phyloP scores from a whole-genome alignment of 2,113 vertebrate genomes.

The Triplophysa rosa region DNA sequence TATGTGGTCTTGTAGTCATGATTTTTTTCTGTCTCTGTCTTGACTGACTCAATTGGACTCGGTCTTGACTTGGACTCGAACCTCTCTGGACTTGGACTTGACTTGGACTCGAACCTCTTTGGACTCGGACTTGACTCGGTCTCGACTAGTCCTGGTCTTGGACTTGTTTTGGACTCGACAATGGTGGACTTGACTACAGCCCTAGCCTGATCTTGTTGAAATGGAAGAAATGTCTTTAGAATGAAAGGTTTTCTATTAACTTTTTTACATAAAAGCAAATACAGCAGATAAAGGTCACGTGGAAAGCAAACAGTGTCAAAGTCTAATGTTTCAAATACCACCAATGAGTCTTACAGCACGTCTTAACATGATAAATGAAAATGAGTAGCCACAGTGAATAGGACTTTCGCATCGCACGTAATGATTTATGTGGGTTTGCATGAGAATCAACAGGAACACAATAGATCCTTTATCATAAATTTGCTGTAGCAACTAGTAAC shows the following conservation, averaged over 20 bases:
- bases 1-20: too few relatives aligned
- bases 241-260: background rate
- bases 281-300: background rate
- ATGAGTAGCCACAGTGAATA: background rate
- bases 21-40: too few relatives aligned
- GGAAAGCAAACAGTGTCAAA: conserved; percentile 8
- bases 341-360: background rate
- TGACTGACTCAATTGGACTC: too few relatives aligned
- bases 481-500: background rate
- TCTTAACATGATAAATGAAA: background rate
- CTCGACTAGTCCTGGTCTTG: too few relatives aligned
- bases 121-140: too few relatives aligned
- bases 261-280: background rate
- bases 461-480: background rate
- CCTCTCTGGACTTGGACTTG: too few relatives aligned
- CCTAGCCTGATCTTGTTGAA: background rate
- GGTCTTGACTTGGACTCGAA: too few relatives aligned
- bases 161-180: too few relatives aligned
- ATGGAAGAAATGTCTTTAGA: background rate
- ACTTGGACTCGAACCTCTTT: too few relatives aligned
- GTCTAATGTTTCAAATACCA: background rate
- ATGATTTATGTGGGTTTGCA: background rate
- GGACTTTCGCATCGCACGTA: background rate
- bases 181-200: too few relatives aligned
- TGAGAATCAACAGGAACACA: background rate